Evolutionary conservation across 2,888 invertebrate species (phyloP).

Genomic region (Cosmia pyralina): DNA sequence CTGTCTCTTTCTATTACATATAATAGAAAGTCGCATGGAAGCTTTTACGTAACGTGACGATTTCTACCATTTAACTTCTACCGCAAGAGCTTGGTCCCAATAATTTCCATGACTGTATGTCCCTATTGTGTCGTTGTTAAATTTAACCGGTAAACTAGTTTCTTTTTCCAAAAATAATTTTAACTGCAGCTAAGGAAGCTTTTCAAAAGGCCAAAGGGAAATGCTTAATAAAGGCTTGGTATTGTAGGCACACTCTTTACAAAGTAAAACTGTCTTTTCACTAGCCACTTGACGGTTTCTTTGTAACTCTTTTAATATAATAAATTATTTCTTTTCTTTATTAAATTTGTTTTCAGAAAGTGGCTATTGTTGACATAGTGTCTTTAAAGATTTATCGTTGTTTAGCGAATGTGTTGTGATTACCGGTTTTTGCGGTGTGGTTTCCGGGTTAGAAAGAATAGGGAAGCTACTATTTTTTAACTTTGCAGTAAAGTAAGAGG

Average conservation of each 20-base stretch:
- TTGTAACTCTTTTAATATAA: slow-evolving; percentile 68
- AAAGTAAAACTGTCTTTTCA: slow-evolving; percentile 68
- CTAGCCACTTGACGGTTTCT: slow-evolving; percentile 64
- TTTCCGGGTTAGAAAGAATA: slow-evolving; percentile 1
- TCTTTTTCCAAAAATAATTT: slow-evolving; percentile 9
- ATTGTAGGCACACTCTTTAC: slow-evolving; percentile 66
- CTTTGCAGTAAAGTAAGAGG: not conserved
- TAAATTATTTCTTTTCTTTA: slow-evolving; percentile 68
- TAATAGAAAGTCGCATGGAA: no score
- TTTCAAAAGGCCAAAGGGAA: slow-evolving; percentile 44
- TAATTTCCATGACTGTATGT: not conserved
- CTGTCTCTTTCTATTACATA: no score
- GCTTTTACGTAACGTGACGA: no score
- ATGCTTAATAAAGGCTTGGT: slow-evolving; percentile 58
- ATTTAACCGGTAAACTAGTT: not conserved
- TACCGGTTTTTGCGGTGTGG: not conserved
- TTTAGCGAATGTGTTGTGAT: slow-evolving; percentile 1
- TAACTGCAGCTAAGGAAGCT: slow-evolving; percentile 29
- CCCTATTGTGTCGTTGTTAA: not conserved
- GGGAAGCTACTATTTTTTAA: not conserved
- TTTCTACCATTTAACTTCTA: no score
- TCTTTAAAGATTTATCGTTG: slow-evolving; percentile 45
- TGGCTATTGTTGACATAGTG: slow-evolving; percentile 40
- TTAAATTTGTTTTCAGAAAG: slow-evolving; percentile 49
- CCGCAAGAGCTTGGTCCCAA: no score